phyloP scores from a whole-genome alignment of 2,797 vertebrate species.

The Clarias pachynema region DNA sequence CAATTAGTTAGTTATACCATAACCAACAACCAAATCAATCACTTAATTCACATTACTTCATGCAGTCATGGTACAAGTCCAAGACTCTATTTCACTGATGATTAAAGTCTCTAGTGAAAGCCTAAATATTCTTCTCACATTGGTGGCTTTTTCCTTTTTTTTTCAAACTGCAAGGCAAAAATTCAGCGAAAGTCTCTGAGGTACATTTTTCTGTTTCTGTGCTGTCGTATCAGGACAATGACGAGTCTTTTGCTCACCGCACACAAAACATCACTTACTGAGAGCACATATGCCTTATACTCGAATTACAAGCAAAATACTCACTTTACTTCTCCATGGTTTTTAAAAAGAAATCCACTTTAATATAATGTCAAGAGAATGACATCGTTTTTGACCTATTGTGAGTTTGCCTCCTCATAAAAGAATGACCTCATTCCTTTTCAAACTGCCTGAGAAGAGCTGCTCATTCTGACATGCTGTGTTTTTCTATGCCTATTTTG shows the following conservation, averaged over 20 bases:
- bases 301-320: neutral
- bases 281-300: neutral
- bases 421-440: constrained; percentile 35
- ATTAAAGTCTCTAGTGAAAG: neutral
- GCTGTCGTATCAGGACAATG: neutral
- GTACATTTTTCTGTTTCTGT: neutral
- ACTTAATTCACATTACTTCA: constrained; percentile 18
- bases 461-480: constrained; percentile 24
- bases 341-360: constrained; percentile 4
- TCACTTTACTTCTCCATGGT: neutral
- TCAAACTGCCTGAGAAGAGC: constrained; percentile 23
- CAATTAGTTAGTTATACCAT: neutral
- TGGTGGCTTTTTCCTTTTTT: too few species aligned
- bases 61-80: constrained; percentile 2
- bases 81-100: neutral
- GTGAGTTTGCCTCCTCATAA: constrained; percentile 27
- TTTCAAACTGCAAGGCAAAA: neutral
- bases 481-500: constrained; percentile 36
- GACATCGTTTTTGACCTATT: neutral
- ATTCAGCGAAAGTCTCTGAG: neutral
- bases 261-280: constrained; percentile 1
- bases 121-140: neutral
- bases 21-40: constrained; percentile 15
- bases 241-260: neutral
- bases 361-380: neutral